Conservation (phyloP, 2,888 invertebrate genomes). For the Pyrgus malvae region DNA sequence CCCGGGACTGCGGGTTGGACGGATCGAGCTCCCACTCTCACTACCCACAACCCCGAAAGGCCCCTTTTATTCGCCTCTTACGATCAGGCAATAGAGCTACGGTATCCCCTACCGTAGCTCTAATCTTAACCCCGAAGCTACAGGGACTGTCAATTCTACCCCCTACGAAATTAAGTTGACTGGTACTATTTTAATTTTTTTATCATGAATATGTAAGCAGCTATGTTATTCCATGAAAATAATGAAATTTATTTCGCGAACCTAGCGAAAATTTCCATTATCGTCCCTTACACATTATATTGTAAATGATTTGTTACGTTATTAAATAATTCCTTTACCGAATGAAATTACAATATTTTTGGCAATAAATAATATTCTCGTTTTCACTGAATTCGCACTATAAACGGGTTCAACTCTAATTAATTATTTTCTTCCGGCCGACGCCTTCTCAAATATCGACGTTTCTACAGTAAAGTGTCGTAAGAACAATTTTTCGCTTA, state of each 20-base stretch:
- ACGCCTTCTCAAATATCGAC: slow-evolving; percentile 24
- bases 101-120: no score
- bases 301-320: not conserved
- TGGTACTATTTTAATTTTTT: no score
- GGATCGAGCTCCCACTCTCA: no score
- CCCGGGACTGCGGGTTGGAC: no score
- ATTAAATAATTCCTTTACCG: slow-evolving; percentile 8
- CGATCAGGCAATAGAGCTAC: no score
- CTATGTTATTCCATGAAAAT: no score
- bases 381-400: slow-evolving; percentile 7
- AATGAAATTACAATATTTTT: slow-evolving; percentile 7
- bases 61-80: no score
- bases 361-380: slow-evolving; percentile 16
- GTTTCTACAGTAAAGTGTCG: not conserved
- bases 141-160: no score
- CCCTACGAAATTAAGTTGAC: no score
- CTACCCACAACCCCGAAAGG: no score
- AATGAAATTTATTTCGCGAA: not conserved
- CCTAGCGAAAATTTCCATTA: not conserved
- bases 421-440: slow-evolving; percentile 33
- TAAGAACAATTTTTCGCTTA: not conserved
- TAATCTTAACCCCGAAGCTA: no score
- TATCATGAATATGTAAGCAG: no score
- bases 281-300: not conserved
- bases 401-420: slow-evolving; percentile 18